phyloP scores from a whole-genome alignment of 2,797 vertebrate species.

The Bradypodion pumilum region DNA sequence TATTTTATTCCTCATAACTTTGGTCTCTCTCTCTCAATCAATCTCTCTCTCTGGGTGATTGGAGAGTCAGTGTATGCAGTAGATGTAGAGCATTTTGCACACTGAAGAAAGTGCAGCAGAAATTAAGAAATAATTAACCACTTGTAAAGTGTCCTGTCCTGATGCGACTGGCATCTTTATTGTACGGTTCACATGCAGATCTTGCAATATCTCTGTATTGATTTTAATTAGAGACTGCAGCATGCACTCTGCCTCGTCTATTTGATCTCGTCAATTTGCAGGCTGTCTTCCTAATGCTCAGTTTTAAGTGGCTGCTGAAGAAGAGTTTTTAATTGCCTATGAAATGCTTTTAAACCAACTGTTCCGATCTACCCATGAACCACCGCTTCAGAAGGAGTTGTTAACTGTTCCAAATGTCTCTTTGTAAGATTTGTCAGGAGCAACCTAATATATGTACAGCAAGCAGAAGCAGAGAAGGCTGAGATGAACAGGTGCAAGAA shows the following conservation, averaged over 20 bases:
- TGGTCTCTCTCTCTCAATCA: too few species aligned
- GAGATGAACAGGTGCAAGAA: not conserved
- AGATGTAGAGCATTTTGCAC: not conserved
- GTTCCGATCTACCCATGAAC: not conserved
- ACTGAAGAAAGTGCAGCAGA: not conserved
- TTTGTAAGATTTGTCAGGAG: not conserved
- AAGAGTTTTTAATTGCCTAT: constrained; percentile 34
- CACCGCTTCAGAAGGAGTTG: not conserved
- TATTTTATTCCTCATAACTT: too few species aligned
- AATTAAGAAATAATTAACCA: constrained; percentile 14
- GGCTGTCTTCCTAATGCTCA: constrained; percentile 9
- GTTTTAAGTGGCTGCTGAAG: constrained; percentile 36
- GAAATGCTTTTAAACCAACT: constrained; percentile 22
- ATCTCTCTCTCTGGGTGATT: not conserved
- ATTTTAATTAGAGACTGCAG: constrained; percentile 37
- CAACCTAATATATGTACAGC: not conserved
- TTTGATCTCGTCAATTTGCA: constrained; percentile 33
- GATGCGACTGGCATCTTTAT: not conserved
- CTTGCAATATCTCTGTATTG: constrained; percentile 23
- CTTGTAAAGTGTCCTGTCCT: constrained; percentile 5
- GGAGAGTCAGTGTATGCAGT: not conserved
- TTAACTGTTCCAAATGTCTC: constrained; percentile 4
- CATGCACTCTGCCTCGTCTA: constrained; percentile 8
- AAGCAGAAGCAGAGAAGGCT: not conserved
- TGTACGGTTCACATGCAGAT: constrained; percentile 4